phyloP scores from a whole-genome alignment of 2,888 invertebrate genomes.

The Camptogramma bilineatum region DNA sequence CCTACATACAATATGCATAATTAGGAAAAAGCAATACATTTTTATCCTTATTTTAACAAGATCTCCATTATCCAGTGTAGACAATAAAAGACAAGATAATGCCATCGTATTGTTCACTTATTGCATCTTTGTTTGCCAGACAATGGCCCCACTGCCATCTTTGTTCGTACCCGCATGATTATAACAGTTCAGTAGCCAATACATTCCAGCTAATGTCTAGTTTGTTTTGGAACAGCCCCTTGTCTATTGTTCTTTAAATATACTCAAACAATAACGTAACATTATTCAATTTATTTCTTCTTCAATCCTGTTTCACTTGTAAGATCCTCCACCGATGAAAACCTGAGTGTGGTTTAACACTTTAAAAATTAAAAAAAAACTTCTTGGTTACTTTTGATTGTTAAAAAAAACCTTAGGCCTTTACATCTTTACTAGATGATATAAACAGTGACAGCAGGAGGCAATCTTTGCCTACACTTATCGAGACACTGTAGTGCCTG shows the following conservation, averaged over 20 bases:
- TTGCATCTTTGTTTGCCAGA: conserved; percentile 23
- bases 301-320: too few relatives aligned
- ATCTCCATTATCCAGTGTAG: not conserved
- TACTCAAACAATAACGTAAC: not conserved
- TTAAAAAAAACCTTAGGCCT: too few relatives aligned
- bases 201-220: conserved; percentile 48
- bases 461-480: too few relatives aligned
- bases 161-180: conserved; percentile 63
- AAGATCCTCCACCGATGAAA: too few relatives aligned
- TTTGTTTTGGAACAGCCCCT: conserved; percentile 38
- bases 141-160: conserved; percentile 17
- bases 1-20: not conserved
- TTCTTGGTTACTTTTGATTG: too few relatives aligned
- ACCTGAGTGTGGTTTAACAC: too few relatives aligned
- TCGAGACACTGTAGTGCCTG: too few relatives aligned
- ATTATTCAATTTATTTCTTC: not conserved
- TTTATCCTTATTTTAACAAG: not conserved
- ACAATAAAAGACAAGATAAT: conserved; percentile 16
- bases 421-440: too few relatives aligned
- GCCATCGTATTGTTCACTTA: conserved; percentile 18
- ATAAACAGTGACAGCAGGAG: too few relatives aligned
- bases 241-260: not conserved
- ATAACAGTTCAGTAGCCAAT: conserved; percentile 63
- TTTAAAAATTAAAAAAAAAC: too few relatives aligned
- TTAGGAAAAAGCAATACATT: not conserved